Evolutionary conservation across 2,888 invertebrate species (phyloP), one percentile per base, ranked within the genome.

Genomic region (Heliconius hortense): DNA sequence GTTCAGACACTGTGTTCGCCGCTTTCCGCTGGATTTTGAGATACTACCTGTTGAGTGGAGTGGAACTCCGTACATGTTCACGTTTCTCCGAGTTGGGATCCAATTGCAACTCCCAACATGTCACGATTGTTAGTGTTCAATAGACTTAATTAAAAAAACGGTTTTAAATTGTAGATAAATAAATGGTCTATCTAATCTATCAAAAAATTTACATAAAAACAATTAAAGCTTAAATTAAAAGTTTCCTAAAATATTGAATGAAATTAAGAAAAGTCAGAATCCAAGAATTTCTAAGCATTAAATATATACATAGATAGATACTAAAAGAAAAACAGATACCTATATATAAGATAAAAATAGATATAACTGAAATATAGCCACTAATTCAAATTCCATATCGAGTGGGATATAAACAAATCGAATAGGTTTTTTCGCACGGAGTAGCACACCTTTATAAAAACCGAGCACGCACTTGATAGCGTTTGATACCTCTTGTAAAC

Each of bases 391-490:
- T 77, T 77, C 77, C 76, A 66, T 59, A 71, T 63, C 53, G 35
- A 74, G 28, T 24, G 18, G 35, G 66, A 63, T 63, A 77, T 77
- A 78, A 75, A 78, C 74, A 76, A 70, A 35, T 73, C 73, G 63
- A 66, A 67, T 63, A 71, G 67, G 18, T 74, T 77, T 69, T 73
- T 76, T 73, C 74, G 69, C 74, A 74, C 74, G 71, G 71, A 70
- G 66, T 73, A 76, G 69, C 43, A 72, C 66, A 67, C 63, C 73
- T 75, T 79, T 79, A 76, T 66, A 75, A 75, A 78, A 78, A 69
- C 26, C 31, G 67, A 73, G 74, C 79, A 77, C 79, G 79, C 78
- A 48, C 43, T 59, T 74, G 79, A 79, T 79, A 76, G 78, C 64
- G 66, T 43, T 68, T 71, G 79, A 79, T 79, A 79, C 73, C 28